Conservation (phyloP, 2,797 vertebrate species). For the Hybognathus amarus region DNA sequence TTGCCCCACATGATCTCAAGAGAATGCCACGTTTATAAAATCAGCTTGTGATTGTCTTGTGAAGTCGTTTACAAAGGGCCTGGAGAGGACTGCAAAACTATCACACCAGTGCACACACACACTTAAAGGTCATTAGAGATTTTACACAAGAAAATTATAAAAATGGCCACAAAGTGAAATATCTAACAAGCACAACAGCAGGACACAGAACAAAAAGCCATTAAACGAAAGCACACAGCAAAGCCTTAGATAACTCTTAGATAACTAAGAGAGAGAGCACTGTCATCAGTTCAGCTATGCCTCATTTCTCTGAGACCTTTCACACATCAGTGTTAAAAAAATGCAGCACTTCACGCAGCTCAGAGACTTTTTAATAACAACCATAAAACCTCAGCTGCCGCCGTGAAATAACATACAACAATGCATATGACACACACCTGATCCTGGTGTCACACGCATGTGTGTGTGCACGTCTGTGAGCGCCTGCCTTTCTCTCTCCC, state of each 20-base stretch:
- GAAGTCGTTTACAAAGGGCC: constrained; percentile 28
- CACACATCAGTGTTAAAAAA: constrained; percentile 46
- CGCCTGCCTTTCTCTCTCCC: neutral
- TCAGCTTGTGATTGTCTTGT: constrained; percentile 47
- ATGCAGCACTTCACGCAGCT: neutral
- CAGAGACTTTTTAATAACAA: constrained; percentile 33
- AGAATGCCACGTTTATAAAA: constrained; percentile 30
- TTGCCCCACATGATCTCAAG: constrained; percentile 35
- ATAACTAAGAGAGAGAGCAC: neutral
- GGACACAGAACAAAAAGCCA: neutral
- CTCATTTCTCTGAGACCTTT: constrained; percentile 40
- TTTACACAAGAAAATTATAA: neutral
- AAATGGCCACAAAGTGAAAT: neutral
- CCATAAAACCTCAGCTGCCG: constrained; percentile 5
- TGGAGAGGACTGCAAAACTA: constrained; percentile 6
- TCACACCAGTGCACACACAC: neutral
- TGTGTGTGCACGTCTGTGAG: constrained; percentile 1
- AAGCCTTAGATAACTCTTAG: neutral
- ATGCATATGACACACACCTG: constrained; percentile 49
- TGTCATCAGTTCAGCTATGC: neutral
- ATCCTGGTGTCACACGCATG: constrained; percentile 27
- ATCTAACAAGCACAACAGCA: neutral
- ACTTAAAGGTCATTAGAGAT: constrained; percentile 24
- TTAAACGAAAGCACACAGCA: neutral
- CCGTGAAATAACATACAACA: constrained; percentile 19